Evolutionary conservation across 1,140 invertebrate species (phyloP).

Genomic region (Araneus ventricosus): DNA sequence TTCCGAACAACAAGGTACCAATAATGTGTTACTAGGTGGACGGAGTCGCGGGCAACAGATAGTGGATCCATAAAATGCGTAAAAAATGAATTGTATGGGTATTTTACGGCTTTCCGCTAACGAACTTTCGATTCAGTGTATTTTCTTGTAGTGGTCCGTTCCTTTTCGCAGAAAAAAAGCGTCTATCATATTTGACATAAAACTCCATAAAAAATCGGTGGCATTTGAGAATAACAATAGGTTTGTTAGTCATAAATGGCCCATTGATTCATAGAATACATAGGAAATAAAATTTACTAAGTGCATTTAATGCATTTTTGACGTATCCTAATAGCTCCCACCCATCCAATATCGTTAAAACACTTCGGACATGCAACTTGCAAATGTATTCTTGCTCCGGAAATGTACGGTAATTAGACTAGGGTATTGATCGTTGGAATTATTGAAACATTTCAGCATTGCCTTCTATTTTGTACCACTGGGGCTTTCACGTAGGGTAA

Average conservation of each 20-base stretch:
- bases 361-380: not conserved
- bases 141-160: too few relatives aligned
- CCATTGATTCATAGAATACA: not conserved
- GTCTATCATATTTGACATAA: too few relatives aligned
- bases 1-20: too few relatives aligned
- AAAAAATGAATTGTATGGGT: too few relatives aligned
- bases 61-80: too few relatives aligned
- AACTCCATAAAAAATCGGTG: not conserved
- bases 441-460: conserved; percentile 15
- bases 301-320: conserved; percentile 17
- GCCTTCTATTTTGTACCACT: not conserved
- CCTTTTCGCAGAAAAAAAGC: too few relatives aligned
- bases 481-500: not conserved
- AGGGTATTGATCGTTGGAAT: not conserved
- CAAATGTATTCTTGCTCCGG: not conserved
- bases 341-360: conserved; percentile 12
- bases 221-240: not conserved
- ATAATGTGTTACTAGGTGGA: too few relatives aligned
- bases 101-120: too few relatives aligned
- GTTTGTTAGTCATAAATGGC: not conserved
- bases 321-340: not conserved
- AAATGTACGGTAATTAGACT: conserved; percentile 1
- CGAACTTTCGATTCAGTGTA: too few relatives aligned
- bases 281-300: not conserved
- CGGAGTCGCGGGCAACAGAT: too few relatives aligned